Percentiles rank a stretch among this genome's conserved stretches.
These are phyloP conservation scores for Carterocephalus palaemon DNA, from an alignment of 2,888 invertebrate genomes.

Conservation along the genomic window DNA sequence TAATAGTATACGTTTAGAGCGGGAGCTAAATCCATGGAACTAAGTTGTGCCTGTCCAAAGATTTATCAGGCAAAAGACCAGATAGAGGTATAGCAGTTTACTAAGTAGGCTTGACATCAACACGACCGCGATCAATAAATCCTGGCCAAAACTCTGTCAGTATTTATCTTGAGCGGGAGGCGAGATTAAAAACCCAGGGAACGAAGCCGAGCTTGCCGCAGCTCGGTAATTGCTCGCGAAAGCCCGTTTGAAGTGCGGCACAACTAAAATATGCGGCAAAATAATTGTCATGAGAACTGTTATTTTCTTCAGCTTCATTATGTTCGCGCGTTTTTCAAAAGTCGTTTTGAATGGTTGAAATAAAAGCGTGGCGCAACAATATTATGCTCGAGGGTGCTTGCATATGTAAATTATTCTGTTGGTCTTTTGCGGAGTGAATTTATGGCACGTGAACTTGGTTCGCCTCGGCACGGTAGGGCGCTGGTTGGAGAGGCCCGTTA, in stretches of 20 bases:
- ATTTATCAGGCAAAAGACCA: too few species aligned
- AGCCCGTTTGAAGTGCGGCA: conserved; percentile 19
- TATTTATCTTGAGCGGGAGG: too few species aligned
- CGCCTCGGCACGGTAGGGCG: conserved; percentile 2
- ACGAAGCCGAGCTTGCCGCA: conserved; percentile 6
- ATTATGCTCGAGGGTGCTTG: conserved; percentile 21
- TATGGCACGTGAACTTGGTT: conserved; percentile 15
- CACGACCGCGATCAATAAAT: too few species aligned
- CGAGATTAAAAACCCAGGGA: too few species aligned
- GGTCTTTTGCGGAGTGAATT: conserved; percentile 16
- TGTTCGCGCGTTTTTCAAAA: conserved; percentile 24
- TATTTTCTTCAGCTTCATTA: conserved; percentile 23
- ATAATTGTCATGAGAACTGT: conserved; percentile 22
- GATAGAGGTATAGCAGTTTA: too few species aligned
- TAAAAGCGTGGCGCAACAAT: conserved; percentile 20
- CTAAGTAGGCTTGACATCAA: too few species aligned
- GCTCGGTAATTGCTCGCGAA: conserved; percentile 20
- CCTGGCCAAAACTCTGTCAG: too few species aligned
- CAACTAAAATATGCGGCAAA: conserved; percentile 22
- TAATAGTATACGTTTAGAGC: too few species aligned
- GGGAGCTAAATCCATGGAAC: too few species aligned
- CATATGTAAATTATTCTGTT: conserved; percentile 25
- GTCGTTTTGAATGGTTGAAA: conserved; percentile 22
- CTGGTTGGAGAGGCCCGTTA: conserved; percentile 4
- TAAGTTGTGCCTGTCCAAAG: too few species aligned